phyloP scores from a whole-genome alignment of 2,888 invertebrate species.

The Acrobasis suavella region DNA sequence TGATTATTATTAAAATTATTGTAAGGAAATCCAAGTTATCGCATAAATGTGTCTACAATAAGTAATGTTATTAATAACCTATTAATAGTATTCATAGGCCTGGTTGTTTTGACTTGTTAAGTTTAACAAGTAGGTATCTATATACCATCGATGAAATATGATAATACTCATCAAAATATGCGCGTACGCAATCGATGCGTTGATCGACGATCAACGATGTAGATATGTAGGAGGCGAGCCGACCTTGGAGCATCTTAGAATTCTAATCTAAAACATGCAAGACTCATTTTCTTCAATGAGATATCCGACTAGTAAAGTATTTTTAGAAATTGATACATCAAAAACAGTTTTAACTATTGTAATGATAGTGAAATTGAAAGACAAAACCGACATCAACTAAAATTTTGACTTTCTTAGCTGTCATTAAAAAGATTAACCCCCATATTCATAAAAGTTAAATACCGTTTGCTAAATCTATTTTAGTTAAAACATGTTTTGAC shows the following conservation, averaged over 20 bases:
- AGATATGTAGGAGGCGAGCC: not conserved
- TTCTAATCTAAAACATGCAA: conserved; percentile 8
- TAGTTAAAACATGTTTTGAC: no score
- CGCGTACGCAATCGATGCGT: conserved; percentile 40
- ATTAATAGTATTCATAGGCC: conserved; percentile 11
- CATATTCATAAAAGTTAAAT: no score
- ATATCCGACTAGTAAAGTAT: not conserved
- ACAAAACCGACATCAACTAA: no score
- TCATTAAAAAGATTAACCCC: no score
- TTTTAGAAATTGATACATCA: not conserved
- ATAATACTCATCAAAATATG: conserved; percentile 43
- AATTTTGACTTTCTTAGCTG: no score
- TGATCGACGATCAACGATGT: conserved; percentile 1
- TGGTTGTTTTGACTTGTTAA: not conserved
- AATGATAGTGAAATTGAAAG: no score
- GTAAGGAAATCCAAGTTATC: no score
- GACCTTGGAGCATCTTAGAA: not conserved
- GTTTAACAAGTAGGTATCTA: conserved; percentile 22
- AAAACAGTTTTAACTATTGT: not conserved
- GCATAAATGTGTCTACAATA: not conserved
- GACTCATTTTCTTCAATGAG: not conserved
- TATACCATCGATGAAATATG: no score
- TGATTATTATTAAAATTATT: no score
- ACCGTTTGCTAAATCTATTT: no score
- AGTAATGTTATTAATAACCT: not conserved